Percentiles rank a stretch among this genome's conserved stretches.
Conservation (phyloP, 2,888 invertebrate species). For the Halocaridina rubra region DNA sequence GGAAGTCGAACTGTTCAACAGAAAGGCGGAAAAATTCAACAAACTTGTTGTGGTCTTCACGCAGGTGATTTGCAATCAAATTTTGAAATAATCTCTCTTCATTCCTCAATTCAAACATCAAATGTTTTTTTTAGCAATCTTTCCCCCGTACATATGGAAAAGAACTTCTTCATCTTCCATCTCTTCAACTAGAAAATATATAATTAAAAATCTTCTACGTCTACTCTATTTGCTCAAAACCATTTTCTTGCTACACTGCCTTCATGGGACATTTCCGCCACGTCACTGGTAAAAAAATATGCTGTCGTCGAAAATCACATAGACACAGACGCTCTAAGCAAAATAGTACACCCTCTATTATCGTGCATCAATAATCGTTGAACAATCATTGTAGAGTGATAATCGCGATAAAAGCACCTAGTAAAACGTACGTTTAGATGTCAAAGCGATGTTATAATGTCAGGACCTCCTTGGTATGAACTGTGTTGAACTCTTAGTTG, state of each 20-base stretch:
- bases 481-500: no score
- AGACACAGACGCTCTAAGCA: background rate
- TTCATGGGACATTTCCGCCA: background rate
- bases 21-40: background rate
- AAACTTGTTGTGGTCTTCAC: background rate
- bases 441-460: no score
- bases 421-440: no score
- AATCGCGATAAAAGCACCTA: no score
- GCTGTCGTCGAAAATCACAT: background rate
- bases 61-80: background rate
- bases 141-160: background rate
- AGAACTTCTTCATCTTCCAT: constrained; percentile 9
- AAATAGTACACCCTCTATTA: background rate
- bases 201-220: background rate
- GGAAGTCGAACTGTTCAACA: background rate
- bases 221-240: background rate
- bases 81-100: background rate
- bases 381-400: background rate
- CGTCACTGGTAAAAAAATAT: background rate
- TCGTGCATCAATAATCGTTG: background rate
- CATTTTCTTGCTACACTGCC: constrained; percentile 4
- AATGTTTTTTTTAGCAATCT: background rate
- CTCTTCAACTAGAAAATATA: background rate
- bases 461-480: no score
- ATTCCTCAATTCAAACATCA: constrained; percentile 10